These are phyloP conservation scores for Diorhabda sublineata DNA, from an alignment of 1,140 invertebrate genomes.

Conservation along the genomic window DNA sequence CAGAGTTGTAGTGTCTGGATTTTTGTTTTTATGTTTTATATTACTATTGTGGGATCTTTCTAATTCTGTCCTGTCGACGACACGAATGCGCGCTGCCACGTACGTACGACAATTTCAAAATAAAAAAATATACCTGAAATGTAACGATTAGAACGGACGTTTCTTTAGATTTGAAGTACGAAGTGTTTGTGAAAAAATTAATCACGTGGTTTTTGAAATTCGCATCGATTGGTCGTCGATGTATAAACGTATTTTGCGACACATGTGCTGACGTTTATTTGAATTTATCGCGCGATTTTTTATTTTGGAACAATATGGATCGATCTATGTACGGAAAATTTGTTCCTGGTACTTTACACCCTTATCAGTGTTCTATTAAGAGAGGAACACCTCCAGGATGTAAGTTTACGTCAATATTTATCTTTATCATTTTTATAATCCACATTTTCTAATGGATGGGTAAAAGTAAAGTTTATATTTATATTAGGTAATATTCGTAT, in stretches of 20 bases:
- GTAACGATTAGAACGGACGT: neutral
- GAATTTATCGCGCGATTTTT: conserved; percentile 8
- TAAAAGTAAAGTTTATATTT: neutral
- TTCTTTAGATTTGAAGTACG: neutral
- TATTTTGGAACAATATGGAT: conserved; percentile 58
- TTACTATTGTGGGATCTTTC: conserved; percentile 17
- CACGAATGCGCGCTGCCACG: neutral
- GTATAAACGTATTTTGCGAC: neutral
- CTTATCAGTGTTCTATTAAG: conserved; percentile 73
- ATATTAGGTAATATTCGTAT: neutral
- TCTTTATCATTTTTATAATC: too few species aligned
- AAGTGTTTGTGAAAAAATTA: neutral
- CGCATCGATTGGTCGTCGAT: conserved; percentile 2
- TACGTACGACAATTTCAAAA: conserved; percentile 2
- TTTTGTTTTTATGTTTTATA: conserved; percentile 13
- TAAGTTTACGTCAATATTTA: conserved; percentile 54
- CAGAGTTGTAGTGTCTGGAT: too few species aligned
- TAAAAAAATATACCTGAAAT: conserved; percentile 9
- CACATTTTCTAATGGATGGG: conserved; percentile 16
- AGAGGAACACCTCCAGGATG: conserved; percentile 78
- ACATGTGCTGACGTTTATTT: conserved; percentile 1
- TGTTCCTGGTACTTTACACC: conserved; percentile 71
- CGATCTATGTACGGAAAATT: conserved; percentile 81
- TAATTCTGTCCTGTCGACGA: conserved; percentile 11
- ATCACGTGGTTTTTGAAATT: conserved; percentile 3